A percentile compares a stretch with the other conserved stretches of the same genome.
These are phyloP conservation scores for Stictocephala bisonia DNA, from an alignment of 2,888 invertebrate species.

Conservation along the genomic window DNA sequence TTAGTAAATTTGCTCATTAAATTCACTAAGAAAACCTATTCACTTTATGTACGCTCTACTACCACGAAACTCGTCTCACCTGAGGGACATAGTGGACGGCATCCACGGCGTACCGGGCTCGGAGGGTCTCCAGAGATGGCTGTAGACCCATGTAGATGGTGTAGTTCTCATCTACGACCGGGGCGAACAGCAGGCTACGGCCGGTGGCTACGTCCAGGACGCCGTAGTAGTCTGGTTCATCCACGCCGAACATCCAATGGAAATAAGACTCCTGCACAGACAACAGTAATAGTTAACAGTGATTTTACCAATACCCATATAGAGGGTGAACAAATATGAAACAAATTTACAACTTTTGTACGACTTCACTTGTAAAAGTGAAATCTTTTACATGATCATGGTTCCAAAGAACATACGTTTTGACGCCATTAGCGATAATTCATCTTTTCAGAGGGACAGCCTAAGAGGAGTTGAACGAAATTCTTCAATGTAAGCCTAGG, in stretches of 20 bases:
- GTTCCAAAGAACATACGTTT: no score
- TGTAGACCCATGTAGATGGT: slow-evolving; percentile 96
- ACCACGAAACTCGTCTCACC: slow-evolving; percentile 65
- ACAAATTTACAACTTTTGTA: no score
- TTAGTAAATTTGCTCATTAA: no score
- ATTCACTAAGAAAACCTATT: no score
- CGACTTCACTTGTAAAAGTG: no score
- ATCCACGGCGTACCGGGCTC: slow-evolving; percentile 83
- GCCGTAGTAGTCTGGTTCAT: slow-evolving; percentile 93
- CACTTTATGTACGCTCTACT: no score
- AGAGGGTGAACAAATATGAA: no score
- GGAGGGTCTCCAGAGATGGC: slow-evolving; percentile 77
- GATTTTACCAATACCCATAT: neutral
- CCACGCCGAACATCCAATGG: slow-evolving; percentile 94
- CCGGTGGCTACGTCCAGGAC: slow-evolving; percentile 80
- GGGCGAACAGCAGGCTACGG: slow-evolving; percentile 83
- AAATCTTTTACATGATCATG: no score
- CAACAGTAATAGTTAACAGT: neutral
- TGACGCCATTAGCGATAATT: no score
- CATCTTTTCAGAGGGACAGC: no score
- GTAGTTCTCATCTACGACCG: slow-evolving; percentile 85
- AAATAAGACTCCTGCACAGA: slow-evolving; percentile 90
- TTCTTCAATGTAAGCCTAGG: no score
- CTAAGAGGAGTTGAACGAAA: no score
- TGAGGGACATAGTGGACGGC: slow-evolving; percentile 74